Percentiles rank a stretch among this genome's conserved stretches.
These are phyloP conservation scores for Varroa destructor DNA, from an alignment of 1,140 invertebrate species.

Conservation along the genomic window DNA sequence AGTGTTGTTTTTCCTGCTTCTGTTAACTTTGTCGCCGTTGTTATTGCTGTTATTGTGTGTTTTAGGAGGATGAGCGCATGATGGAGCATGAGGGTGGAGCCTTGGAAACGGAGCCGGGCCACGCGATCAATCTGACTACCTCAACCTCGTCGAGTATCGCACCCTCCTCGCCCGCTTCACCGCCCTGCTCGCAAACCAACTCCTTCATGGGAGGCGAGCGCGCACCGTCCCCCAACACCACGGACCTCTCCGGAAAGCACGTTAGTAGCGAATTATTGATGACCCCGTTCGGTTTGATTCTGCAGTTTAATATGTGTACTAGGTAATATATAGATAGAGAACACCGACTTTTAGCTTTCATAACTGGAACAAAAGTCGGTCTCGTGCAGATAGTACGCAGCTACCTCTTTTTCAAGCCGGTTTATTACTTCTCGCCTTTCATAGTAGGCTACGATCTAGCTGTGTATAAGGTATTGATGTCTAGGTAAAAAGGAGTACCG, in stretches of 20 bases:
- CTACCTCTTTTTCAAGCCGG: no score
- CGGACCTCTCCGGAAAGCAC: conserved; percentile 26
- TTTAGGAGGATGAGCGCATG: conserved; percentile 27
- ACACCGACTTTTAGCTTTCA: no score
- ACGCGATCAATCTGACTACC: conserved; percentile 25
- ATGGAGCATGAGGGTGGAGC: conserved; percentile 27
- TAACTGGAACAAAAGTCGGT: no score
- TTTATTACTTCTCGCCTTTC: no score
- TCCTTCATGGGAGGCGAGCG: conserved; percentile 22
- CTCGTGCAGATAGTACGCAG: no score
- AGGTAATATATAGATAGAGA: no score
- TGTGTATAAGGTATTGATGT: no score
- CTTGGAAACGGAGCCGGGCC: conserved; percentile 27
- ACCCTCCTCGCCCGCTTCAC: conserved; percentile 12
- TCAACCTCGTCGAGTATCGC: conserved; percentile 15
- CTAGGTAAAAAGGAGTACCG: no score
- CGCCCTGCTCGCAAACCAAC: conserved; percentile 25
- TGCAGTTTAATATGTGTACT: neutral
- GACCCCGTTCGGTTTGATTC: neutral
- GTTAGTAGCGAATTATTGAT: conserved; percentile 15
- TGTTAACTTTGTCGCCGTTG: conserved; percentile 2
- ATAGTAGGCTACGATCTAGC: no score
- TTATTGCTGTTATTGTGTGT: neutral
- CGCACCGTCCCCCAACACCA: conserved; percentile 13
- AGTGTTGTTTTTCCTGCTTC: neutral